Percentiles rank a stretch among this genome's conserved stretches.
phyloP scores from a whole-genome alignment of 2,113 vertebrate genomes.

The Morone saxatilis region DNA sequence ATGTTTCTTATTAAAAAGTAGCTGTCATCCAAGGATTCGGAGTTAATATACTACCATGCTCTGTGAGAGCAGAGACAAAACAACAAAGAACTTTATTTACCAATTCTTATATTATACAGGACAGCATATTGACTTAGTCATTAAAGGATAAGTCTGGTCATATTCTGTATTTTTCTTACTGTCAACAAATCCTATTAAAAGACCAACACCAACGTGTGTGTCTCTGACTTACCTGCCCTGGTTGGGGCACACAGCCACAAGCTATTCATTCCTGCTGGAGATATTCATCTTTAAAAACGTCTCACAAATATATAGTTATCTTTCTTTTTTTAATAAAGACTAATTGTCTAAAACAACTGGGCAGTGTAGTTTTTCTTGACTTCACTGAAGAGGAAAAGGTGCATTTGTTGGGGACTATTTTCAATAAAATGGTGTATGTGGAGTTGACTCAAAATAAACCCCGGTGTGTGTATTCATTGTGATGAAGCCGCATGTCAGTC shows the following conservation, averaged over 20 bases:
- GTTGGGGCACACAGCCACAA: neutral
- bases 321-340: neutral
- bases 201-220: neutral
- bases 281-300: neutral
- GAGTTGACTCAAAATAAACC: neutral
- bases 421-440: neutral
- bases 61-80: neutral
- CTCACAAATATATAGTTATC: neutral
- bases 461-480: neutral
- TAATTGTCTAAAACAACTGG: neutral
- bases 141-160: neutral
- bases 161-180: neutral
- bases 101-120: too few relatives aligned
- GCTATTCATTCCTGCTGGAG: neutral
- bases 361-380: neutral
- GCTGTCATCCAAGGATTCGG: neutral
- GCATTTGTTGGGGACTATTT: slow-evolving; percentile 3
- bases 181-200: slow-evolving; percentile 5
- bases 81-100: neutral
- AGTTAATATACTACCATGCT: neutral
- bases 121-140: too few relatives aligned
- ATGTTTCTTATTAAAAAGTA: slow-evolving; percentile 13
- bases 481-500: neutral
- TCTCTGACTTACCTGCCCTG: neutral
- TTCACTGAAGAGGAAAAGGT: neutral